Conservation (phyloP, 2,797 vertebrate species). For the Anguilla marmorata region DNA sequence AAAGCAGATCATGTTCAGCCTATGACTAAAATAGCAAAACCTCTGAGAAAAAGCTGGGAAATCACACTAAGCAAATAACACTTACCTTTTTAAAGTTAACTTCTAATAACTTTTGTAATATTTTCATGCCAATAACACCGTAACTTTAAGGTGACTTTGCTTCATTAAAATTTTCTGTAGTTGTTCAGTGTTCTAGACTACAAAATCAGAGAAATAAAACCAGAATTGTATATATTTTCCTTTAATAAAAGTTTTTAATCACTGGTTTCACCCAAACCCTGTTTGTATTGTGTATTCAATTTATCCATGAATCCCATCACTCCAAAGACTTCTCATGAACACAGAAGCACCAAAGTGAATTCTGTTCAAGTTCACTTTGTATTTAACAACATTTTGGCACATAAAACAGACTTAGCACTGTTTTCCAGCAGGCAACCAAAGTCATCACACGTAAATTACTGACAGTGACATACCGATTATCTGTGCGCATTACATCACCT, state of each 20-base stretch:
- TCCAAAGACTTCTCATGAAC: not conserved
- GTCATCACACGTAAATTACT: not conserved
- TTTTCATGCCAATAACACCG: not conserved
- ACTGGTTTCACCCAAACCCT: not conserved
- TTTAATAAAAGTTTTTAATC: not conserved
- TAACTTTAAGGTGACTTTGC: not conserved
- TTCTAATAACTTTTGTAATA: not conserved
- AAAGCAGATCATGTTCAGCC: not conserved
- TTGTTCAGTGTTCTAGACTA: not conserved
- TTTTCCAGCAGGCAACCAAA: conserved; percentile 5
- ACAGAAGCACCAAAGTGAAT: not conserved
- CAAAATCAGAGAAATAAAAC: not conserved
- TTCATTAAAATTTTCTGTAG: not conserved
- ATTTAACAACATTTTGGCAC: conserved; percentile 1
- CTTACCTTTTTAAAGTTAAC: no score
- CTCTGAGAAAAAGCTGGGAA: not conserved
- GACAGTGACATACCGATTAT: not conserved
- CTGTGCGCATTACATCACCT: not conserved
- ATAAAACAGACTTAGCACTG: not conserved
- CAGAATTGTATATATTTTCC: not conserved
- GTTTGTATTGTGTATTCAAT: not conserved
- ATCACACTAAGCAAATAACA: not conserved
- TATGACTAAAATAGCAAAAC: not conserved
- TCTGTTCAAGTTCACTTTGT: not conserved
- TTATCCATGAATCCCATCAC: not conserved